Evolutionary conservation across 2,797 vertebrate genomes (phyloP).

Genomic region (Coreius guichenoti): DNA sequence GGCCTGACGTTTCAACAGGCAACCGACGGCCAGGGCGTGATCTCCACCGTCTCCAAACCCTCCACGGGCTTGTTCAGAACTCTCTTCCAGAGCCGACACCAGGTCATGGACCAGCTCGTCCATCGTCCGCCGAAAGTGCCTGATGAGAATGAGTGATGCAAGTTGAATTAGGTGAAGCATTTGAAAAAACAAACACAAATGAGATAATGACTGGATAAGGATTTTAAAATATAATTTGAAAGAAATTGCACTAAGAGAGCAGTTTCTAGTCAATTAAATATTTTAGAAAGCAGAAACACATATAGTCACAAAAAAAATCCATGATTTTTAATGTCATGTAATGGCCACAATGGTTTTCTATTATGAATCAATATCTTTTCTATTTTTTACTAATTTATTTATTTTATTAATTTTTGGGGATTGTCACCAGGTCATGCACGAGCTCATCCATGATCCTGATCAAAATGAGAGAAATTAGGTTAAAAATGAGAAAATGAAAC

Average conservation of each 20-base stretch:
- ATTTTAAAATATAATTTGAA: neutral
- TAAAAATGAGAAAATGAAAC: neutral
- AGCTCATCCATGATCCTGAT: slow-evolving; percentile 96
- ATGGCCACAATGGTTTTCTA: neutral
- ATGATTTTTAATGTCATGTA: neutral
- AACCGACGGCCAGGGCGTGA: slow-evolving; percentile 89
- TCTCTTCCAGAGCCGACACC: slow-evolving; percentile 91
- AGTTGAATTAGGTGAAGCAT: neutral
- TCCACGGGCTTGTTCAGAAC: slow-evolving; percentile 92
- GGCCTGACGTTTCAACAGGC: slow-evolving; percentile 93
- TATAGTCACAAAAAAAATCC: too few relatives aligned
- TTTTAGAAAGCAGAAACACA: neutral
- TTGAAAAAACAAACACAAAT: neutral
- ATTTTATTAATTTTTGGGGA: neutral
- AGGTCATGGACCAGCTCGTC: slow-evolving; percentile 98
- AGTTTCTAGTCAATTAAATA: neutral
- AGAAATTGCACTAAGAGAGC: neutral
- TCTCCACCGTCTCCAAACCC: slow-evolving; percentile 93
- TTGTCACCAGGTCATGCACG: slow-evolving; percentile 90
- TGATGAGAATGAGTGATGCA: slow-evolving; percentile 54
- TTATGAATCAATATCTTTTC: neutral
- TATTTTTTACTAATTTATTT: neutral
- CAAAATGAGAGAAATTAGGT: neutral
- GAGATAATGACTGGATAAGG: neutral
- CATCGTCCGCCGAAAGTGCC: slow-evolving; percentile 98